Base-by-base conservation (phyloP, 2,888 invertebrate species). In the Drosophila nr. perissopoda region DNA sequence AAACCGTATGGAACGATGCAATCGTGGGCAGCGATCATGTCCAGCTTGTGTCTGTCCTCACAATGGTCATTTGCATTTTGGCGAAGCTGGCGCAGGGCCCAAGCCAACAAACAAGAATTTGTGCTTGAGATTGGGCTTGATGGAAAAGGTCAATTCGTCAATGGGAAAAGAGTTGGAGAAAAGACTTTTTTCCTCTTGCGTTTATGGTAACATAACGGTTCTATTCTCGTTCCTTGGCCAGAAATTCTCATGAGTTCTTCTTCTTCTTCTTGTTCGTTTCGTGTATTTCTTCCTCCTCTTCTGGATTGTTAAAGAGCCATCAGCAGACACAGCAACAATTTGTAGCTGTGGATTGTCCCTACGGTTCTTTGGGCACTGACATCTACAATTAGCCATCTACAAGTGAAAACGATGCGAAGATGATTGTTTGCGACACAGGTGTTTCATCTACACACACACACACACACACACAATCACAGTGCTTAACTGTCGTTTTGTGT, bases 131-230 rank as follows among this genome's bases (percentile, higher is more conserved):
- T 56, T 54, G 73, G 69, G 73, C 69, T 57, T 66, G 69, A 77
- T 80, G 76, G 57, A 70, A 82, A 78, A 73, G 83, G 82, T 85
- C 84, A 84, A 82, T 85, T 81, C 84, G 82, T 84, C 84, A 86
- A 82, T 85, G 76, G 79, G 76, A 71, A 78, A 73, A 64, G 56
- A 65, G 65, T 76, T 60, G 66, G 61, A 40, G 45, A 64, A 64
- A 69, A 69, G 31, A 40, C 29, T 16, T 45, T 49, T 57, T n/a
- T 63, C 21, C 25, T 34, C 58, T 73, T 59, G 65, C 78, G 73
- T 75, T 80, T 80, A 80, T 82, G 82, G 82, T 64, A 75, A 82
- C 69, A 51, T 69, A 84, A 86, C 86, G 84, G 83, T 83, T 59
- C 54, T 29, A 64, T 59, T 59, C 73, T 75, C 59, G 63, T 65